Conservation (phyloP, 2,113 vertebrate species). For the Indicator indicator region DNA sequence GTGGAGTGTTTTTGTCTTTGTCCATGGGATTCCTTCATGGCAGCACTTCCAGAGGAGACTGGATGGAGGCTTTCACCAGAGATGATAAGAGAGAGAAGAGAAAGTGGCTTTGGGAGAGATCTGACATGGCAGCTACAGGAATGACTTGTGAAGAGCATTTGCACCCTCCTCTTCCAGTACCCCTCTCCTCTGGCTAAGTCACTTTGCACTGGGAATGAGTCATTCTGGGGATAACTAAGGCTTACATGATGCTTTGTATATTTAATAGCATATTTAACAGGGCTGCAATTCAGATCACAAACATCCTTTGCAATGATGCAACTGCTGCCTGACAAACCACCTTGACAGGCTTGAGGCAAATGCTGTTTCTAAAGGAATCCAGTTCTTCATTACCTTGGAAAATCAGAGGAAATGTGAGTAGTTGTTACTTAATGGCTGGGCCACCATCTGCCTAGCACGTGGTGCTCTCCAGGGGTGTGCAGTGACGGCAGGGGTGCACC, state of each 20-base stretch:
- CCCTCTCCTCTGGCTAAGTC: not conserved
- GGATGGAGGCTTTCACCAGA: not conserved
- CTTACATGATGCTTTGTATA: not conserved
- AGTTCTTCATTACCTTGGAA: not conserved
- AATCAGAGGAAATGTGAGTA: not conserved
- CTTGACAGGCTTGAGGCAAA: not conserved
- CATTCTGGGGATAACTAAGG: not conserved
- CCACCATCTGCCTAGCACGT: not conserved
- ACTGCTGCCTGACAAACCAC: not conserved
- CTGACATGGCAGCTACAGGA: not conserved
- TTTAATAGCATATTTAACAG: not conserved
- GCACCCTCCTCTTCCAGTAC: not conserved
- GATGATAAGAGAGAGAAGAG: not conserved
- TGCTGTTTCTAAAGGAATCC: not conserved
- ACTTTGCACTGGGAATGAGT: not conserved
- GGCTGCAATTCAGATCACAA: constrained; percentile 7
- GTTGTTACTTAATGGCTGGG: not conserved
- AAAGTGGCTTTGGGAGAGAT: not conserved
- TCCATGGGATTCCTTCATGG: not conserved
- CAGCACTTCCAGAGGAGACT: not conserved
- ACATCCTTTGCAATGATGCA: not conserved
- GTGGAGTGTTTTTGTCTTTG: not conserved
- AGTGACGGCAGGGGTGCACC: not conserved
- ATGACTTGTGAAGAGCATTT: not conserved
- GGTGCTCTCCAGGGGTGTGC: not conserved